phyloP scores from a whole-genome alignment of 2,888 invertebrate species.

The Diabrotica balteata region DNA sequence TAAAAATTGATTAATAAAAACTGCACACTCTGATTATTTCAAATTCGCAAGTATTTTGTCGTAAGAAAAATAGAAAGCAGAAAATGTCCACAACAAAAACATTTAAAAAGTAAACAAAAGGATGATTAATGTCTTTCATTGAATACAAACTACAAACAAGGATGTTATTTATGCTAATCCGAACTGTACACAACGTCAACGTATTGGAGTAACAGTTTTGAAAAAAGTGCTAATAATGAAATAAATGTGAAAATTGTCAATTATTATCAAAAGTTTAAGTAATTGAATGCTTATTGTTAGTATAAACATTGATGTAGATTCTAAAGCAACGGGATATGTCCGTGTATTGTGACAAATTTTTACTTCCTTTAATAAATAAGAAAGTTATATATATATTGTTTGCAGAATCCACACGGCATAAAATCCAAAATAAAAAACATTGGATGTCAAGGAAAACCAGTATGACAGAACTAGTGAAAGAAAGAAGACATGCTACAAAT shows the following conservation, averaged over 20 bases:
- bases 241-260: background rate
- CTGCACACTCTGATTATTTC: too few species aligned
- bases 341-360: too few species aligned
- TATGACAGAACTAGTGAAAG: too few species aligned
- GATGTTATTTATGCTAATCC: conserved; percentile 3
- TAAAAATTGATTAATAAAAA: too few species aligned
- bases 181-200: background rate
- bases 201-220: background rate
- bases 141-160: background rate
- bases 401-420: too few species aligned
- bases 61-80: background rate
- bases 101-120: background rate
- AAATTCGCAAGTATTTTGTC: too few species aligned
- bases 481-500: too few species aligned
- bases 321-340: too few species aligned
- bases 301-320: background rate
- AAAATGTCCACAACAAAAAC: background rate
- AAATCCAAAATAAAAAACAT: too few species aligned
- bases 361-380: too few species aligned
- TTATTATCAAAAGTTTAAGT: background rate
- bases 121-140: background rate
- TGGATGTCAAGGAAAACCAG: too few species aligned
- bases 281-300: background rate
- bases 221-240: background rate
- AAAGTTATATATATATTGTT: too few species aligned